Evolutionary conservation across 2,888 invertebrate species (phyloP).

Genomic region (Cryptus viduatorius): DNA sequence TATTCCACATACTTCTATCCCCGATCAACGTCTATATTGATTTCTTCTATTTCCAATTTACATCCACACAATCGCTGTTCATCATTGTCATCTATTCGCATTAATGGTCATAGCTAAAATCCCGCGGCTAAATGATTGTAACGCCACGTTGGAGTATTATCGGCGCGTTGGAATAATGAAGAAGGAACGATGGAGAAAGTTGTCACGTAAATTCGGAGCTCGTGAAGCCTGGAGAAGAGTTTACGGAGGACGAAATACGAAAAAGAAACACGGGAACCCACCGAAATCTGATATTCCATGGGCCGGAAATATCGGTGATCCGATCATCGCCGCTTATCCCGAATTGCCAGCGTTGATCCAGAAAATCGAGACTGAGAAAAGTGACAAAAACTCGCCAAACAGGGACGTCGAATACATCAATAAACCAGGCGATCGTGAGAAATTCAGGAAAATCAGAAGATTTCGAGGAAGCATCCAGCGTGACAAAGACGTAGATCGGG

Average conservation of each 20-base stretch:
- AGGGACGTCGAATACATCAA: conserved; percentile 36
- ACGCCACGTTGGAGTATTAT: conserved; percentile 52
- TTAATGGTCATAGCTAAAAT: conserved; percentile 67
- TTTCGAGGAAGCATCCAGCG: not conserved
- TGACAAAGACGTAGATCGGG: not conserved
- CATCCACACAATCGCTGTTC: conserved; percentile 9
- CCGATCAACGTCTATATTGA: not conserved
- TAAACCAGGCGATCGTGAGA: not conserved
- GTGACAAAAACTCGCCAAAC: conserved; percentile 9
- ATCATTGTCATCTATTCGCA: conserved; percentile 57
- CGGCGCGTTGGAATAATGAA: conserved; percentile 24
- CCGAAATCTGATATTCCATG: conserved; percentile 52
- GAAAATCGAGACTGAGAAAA: not conserved
- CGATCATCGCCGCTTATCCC: conserved; percentile 53
- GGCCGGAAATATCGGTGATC: conserved; percentile 58
- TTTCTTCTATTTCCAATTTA: conserved; percentile 4
- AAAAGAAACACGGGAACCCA: not conserved
- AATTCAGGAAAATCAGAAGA: not conserved
- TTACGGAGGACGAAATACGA: not conserved
- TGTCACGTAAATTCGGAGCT: not conserved
- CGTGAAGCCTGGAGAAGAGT: not conserved
- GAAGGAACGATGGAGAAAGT: conserved; percentile 2
- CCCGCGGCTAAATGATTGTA: conserved; percentile 66
- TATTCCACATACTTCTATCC: not conserved
- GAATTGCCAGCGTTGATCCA: conserved; percentile 19